Evolutionary conservation across 2,797 vertebrate species (phyloP).

Genomic region (Typhlichthys subterraneus): DNA sequence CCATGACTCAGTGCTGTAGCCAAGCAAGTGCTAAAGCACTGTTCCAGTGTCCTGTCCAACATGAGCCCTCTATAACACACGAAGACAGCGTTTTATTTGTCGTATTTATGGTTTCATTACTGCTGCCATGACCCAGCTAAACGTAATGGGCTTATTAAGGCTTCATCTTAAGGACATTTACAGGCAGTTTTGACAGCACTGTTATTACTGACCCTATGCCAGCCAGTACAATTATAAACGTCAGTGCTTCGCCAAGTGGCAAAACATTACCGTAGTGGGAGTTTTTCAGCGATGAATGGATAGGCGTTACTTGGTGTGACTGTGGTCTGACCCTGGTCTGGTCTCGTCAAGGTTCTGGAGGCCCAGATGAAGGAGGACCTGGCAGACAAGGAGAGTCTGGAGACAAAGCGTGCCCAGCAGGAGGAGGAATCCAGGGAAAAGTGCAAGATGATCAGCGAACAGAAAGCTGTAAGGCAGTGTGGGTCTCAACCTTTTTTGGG

Average conservation of each 20-base stretch:
- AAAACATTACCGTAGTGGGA: neutral
- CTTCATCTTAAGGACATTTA: slow-evolving; percentile 11
- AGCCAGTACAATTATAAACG: slow-evolving; percentile 29
- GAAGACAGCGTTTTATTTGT: neutral
- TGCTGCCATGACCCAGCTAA: slow-evolving; percentile 11
- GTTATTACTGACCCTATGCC: slow-evolving; percentile 34
- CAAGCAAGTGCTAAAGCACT: no score
- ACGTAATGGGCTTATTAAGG: neutral
- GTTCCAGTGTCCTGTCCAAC: no score
- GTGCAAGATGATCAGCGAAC: slow-evolving; percentile 93
- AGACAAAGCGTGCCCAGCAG: slow-evolving; percentile 87
- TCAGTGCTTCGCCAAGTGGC: neutral
- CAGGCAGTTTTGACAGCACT: slow-evolving; percentile 27
- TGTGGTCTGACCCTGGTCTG: slow-evolving; percentile 6
- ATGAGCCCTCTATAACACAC: neutral
- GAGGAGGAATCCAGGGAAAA: slow-evolving; percentile 94
- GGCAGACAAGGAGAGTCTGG: slow-evolving; percentile 92
- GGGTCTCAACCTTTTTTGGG: no score
- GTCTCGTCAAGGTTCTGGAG: slow-evolving; percentile 85
- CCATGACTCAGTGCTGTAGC: no score
- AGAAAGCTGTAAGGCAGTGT: slow-evolving; percentile 89
- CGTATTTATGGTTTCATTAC: slow-evolving; percentile 20
- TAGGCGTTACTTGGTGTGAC: neutral
- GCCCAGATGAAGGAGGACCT: slow-evolving; percentile 95
- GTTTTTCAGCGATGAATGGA: slow-evolving; percentile 5